Percentiles rank a stretch among this genome's conserved stretches.
phyloP scores from a whole-genome alignment of 1,140 invertebrate genomes.

The Diprion similis region DNA sequence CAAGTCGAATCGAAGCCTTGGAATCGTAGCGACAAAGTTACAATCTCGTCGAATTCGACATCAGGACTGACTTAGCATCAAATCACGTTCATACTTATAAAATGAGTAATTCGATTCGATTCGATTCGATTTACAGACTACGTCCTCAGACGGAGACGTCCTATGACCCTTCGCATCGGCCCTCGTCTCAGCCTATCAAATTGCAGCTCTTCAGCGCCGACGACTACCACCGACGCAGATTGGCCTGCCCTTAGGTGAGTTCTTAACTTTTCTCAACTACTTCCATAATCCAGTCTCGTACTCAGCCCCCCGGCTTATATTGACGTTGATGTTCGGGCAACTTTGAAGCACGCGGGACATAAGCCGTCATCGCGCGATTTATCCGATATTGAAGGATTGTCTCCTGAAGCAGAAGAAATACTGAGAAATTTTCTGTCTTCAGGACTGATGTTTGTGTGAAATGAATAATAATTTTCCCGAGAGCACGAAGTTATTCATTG shows the following conservation, averaged over 20 bases:
- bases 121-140: constrained; percentile 54
- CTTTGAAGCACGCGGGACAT: background rate
- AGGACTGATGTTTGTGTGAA: too few species aligned
- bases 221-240: constrained; percentile 60
- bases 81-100: too few species aligned
- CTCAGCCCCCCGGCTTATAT: background rate
- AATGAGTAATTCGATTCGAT: too few species aligned
- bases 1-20: too few species aligned
- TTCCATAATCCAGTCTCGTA: background rate
- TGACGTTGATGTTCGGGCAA: background rate
- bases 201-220: constrained; percentile 61
- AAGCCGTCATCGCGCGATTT: background rate
- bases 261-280: background rate
- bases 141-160: constrained; percentile 57
- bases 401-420: too few species aligned
- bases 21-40: too few species aligned
- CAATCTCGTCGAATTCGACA: too few species aligned
- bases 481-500: too few species aligned
- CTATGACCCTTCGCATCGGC: constrained; percentile 63
- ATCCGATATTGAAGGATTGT: background rate
- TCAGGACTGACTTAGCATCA: too few species aligned
- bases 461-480: too few species aligned
- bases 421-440: too few species aligned
- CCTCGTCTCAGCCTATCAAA: constrained; percentile 60
- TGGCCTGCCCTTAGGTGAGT: constrained; percentile 57